Conservation (phyloP, 1,140 invertebrate genomes). For the Pygmarrhopalites habei region DNA sequence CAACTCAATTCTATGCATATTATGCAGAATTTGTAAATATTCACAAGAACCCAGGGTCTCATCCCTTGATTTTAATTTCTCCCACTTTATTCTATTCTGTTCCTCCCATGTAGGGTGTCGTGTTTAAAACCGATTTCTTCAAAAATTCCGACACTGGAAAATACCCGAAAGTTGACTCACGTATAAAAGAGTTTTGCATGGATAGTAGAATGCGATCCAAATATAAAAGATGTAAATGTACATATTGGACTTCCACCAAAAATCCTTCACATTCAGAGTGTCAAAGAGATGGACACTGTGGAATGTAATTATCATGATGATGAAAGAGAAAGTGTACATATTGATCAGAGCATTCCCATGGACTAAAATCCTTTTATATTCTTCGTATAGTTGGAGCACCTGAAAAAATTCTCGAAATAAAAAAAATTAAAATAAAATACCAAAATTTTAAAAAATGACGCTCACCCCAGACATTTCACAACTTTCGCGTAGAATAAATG, state of each 20-base stretch:
- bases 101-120: too few relatives aligned
- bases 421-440: too few relatives aligned
- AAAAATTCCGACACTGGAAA: too few relatives aligned
- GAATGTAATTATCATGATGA: neutral
- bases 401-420: too few relatives aligned
- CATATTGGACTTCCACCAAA: neutral
- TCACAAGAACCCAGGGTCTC: neutral
- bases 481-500: too few relatives aligned
- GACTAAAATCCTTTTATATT: neutral
- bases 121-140: too few relatives aligned
- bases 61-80: too few relatives aligned
- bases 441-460: too few relatives aligned
- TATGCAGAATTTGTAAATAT: neutral
- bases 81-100: too few relatives aligned
- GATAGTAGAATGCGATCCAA: neutral
- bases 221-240: neutral
- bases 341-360: neutral
- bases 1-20: neutral
- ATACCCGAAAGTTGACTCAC: too few relatives aligned
- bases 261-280: neutral
- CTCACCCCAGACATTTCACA: too few relatives aligned
- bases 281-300: neutral
- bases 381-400: neutral
- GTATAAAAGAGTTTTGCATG: neutral
- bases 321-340: neutral